These are phyloP conservation scores for Enteromius argenteus DNA, from an alignment of 2,797 vertebrate genomes.

Conservation along the genomic window DNA sequence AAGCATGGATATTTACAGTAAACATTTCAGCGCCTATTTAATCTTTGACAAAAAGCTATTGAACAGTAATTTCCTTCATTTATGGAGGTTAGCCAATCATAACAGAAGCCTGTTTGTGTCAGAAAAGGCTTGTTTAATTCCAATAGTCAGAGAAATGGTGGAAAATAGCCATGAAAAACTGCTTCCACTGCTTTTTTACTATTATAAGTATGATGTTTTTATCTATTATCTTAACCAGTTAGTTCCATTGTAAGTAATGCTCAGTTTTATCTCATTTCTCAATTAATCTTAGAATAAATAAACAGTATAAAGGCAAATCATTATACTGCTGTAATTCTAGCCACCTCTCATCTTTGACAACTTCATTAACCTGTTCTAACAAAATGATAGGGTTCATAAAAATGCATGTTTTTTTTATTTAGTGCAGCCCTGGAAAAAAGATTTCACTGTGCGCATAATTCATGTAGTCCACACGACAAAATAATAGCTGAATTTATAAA, in stretches of 20 bases:
- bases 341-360: too few relatives aligned
- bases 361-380: not conserved
- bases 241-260: slow-evolving; percentile 1
- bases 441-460: not conserved
- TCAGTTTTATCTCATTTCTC: not conserved
- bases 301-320: not conserved
- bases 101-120: not conserved
- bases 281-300: slow-evolving; percentile 10
- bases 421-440: not conserved
- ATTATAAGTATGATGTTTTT: not conserved
- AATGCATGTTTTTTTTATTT: not conserved
- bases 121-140: not conserved
- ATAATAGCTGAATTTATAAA: not conserved
- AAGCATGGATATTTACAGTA: not conserved
- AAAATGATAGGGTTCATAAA: not conserved
- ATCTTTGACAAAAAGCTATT: not conserved
- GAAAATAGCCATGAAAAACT: not conserved
- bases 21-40: not conserved
- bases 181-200: not conserved
- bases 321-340: too few relatives aligned
- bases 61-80: not conserved
- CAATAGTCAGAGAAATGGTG: not conserved
- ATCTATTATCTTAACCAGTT: slow-evolving; percentile 16
- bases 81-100: not conserved
- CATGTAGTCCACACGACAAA: not conserved